These are phyloP conservation scores for Ephydatia muelleri DNA, from an alignment of 37 sponge, comb jelly and placozoan species.

Conservation along the genomic window DNA sequence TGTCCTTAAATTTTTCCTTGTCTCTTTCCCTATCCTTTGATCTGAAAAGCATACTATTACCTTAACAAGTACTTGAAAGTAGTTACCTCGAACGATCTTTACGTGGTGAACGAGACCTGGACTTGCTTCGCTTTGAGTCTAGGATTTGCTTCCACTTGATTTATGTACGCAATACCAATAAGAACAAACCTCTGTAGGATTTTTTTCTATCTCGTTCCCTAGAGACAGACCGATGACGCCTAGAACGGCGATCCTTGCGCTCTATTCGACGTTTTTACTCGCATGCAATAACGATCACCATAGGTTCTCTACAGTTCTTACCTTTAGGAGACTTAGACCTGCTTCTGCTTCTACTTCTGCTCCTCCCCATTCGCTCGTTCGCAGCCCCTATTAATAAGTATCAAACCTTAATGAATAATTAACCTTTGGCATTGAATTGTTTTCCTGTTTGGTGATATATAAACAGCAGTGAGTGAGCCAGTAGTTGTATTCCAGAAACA, in stretches of 20 bases:
- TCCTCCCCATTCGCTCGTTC: conserved; percentile 4
- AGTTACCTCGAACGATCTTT: not conserved
- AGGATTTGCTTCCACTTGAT: not conserved
- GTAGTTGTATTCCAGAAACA: not conserved
- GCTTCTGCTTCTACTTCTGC: conserved; percentile 40
- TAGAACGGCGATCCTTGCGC: conserved; percentile 21
- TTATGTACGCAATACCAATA: not conserved
- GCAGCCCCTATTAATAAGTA: no score
- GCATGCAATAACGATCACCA: not conserved
- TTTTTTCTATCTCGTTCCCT: conserved; percentile 9
- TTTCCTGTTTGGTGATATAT: not conserved
- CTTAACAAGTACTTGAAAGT: not conserved
- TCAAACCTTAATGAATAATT: not conserved
- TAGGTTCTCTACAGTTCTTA: not conserved
- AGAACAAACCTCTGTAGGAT: not conserved
- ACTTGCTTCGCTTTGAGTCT: not conserved
- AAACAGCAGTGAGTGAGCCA: no score
- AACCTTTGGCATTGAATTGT: not conserved
- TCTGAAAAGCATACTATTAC: not conserved
- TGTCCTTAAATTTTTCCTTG: conserved; percentile 11
- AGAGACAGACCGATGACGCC: conserved; percentile 39
- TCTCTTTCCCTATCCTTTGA: conserved; percentile 12
- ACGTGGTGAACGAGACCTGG: not conserved
- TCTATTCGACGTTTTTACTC: not conserved
- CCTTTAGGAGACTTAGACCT: conserved; percentile 54